Evolutionary conservation across 2,113 vertebrate species (phyloP), one percentile per base, ranked within the genome.

Genomic region (Diglossa brunneiventris): DNA sequence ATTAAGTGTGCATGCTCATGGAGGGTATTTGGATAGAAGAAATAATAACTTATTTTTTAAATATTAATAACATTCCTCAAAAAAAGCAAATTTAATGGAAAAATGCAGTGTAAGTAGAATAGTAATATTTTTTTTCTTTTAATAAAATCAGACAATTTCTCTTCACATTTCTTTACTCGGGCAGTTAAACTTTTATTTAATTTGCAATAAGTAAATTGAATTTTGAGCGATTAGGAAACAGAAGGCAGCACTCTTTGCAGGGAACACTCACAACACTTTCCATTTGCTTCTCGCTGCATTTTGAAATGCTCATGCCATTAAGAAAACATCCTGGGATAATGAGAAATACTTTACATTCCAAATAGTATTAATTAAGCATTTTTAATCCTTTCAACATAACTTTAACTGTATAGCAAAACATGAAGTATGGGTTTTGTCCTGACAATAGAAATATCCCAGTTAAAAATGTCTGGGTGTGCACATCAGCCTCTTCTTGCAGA

Each of bases 391-490:
- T 82, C 19, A n/a, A 15, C 6, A 2, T 3, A 2, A 37, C 59
- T 86, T 49, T 6, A 64, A 53, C 24, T 10, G 12, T 21, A 78
- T 10, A 41, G 33, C 24, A 26, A 78, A 92, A 23, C 9, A 19
- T 1, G 9, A 37, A 56, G 4, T 12, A 8, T 0, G 5, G 2
- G 4, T 20, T 84, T 68, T 33, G 8, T 9, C 23, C 26, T 24
- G 9, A 46, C 53, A 13, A 2, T 15, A 39, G 20, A 49, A 82
- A 24, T 5, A 14, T 11, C n/a, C 35, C 26, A 3, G 11, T 39
- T 59, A 28, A 44, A 89, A 64, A 11, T 4, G 2, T 6, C 53
- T 41, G 7, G 44, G 9, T 1, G 27, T 8, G 9, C 35, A 9
- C 9, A 5, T 1, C 35, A 58, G 30, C 26, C 22, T 63, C 33